Conservation (phyloP, 1,140 invertebrate species). For the Maconellicoccus hirsutus region DNA sequence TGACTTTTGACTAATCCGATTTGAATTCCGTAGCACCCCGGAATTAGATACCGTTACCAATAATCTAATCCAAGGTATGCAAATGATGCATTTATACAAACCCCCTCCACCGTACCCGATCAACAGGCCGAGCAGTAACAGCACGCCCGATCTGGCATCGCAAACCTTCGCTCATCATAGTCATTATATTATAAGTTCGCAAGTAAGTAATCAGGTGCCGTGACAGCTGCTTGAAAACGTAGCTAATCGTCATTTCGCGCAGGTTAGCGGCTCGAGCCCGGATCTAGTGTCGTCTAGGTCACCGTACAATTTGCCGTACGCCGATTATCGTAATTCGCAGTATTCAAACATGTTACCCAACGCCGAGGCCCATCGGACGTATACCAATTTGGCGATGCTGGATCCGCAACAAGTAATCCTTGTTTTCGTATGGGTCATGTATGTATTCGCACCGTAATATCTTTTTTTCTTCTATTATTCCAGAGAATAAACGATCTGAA, state of each 20-base stretch:
- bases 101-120: conserved; percentile 71
- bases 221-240: no score
- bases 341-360: conserved; percentile 37
- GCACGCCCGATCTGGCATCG: conserved; percentile 63
- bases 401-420: conserved; percentile 26
- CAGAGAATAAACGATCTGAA: conserved; percentile 20
- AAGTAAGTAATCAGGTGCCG: conserved; percentile 28
- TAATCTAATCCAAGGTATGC: conserved; percentile 39
- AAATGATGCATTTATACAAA: conserved; percentile 60
- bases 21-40: conserved; percentile 35
- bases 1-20: neutral
- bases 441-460: neutral
- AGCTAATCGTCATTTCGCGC: conserved; percentile 26
- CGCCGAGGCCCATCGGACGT: conserved; percentile 50
- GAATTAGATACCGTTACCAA: conserved; percentile 37
- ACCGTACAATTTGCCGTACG: conserved; percentile 34
- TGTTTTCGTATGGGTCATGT: neutral
- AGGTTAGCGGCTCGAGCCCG: conserved; percentile 61
- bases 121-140: conserved; percentile 55
- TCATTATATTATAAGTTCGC: conserved; percentile 30
- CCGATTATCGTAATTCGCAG: conserved; percentile 2
- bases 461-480: neutral
- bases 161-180: conserved; percentile 29
- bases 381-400: conserved; percentile 47
- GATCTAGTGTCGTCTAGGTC: conserved; percentile 57